Evolutionary conservation across 2,797 vertebrate species (phyloP).

Genomic region (Tokudaia muenninki): DNA sequence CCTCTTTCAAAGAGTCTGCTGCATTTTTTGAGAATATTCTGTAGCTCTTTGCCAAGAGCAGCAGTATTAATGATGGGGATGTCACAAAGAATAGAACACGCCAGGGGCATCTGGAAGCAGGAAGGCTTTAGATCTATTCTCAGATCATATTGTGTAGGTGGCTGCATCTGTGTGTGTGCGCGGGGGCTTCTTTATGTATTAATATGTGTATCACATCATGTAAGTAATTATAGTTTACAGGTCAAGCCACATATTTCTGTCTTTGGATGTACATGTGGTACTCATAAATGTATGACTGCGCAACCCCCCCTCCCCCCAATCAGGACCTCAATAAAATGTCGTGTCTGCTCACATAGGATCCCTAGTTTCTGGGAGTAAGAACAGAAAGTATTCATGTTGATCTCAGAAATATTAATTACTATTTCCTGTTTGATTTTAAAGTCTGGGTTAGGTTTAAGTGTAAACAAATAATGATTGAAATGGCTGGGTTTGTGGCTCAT

Average conservation of each 20-base stretch:
- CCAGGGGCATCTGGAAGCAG: constrained; percentile 21
- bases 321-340: constrained; percentile 70
- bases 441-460: constrained; percentile 26
- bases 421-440: constrained; percentile 38
- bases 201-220: constrained; percentile 50
- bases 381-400: not conserved
- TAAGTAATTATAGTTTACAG: constrained; percentile 75
- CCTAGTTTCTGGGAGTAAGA: constrained; percentile 57
- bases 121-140: constrained; percentile 57
- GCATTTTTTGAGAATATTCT: constrained; percentile 60
- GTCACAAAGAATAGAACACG: constrained; percentile 16
- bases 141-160: constrained; percentile 19
- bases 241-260: constrained; percentile 36
- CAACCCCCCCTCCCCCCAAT: constrained; percentile 56
- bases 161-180: not conserved
- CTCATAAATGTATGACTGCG: constrained; percentile 38
- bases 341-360: constrained; percentile 39
- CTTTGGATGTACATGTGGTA: constrained; percentile 56
- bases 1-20: constrained; percentile 41
- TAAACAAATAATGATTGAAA: constrained; percentile 52
- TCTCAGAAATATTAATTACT: constrained; percentile 66
- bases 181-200: constrained; percentile 28
- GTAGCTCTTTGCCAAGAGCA: constrained; percentile 59
- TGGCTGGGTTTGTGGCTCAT: not conserved
- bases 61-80: not conserved